Percentiles rank a stretch among this genome's conserved stretches.
Conservation (phyloP, 37 sponge, comb jelly and placozoan genomes). For the Spongilla lacustris region DNA sequence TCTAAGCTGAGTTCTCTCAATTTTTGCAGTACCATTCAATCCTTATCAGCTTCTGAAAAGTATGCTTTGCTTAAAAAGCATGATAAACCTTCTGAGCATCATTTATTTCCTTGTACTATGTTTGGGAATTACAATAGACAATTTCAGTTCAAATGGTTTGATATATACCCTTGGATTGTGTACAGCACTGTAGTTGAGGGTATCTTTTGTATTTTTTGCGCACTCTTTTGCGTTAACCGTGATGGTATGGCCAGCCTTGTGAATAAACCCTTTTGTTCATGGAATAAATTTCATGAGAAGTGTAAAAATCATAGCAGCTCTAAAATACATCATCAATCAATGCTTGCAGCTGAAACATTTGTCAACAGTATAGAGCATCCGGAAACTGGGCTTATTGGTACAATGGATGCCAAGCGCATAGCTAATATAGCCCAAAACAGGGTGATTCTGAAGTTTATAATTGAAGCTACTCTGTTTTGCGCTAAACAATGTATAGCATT, state of each 20-base stretch:
- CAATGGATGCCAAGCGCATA: neutral
- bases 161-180: conserved; percentile 30
- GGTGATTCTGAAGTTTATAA: conserved; percentile 15
- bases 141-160: conserved; percentile 18
- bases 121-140: conserved; percentile 19
- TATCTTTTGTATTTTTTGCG: conserved; percentile 30
- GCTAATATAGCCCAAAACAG: conserved; percentile 11
- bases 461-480: conserved; percentile 28
- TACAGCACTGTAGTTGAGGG: conserved; percentile 49
- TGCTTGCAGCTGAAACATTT: neutral
- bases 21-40: neutral
- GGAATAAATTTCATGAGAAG: neutral
- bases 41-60: conserved; percentile 3
- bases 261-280: neutral
- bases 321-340: conserved; percentile 5
- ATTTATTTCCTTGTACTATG: neutral
- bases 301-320: neutral
- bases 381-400: conserved; percentile 6
- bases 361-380: conserved; percentile 7
- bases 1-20: neutral
- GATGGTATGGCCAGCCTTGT: neutral
- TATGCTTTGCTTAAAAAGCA: conserved; percentile 5
- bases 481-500: conserved; percentile 45
- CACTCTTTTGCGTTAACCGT: conserved; percentile 7
- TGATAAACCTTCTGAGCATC: neutral